Evolutionary conservation across 64 coral and sea anemone species (phyloP).

Genomic region (Actinia equina): DNA sequence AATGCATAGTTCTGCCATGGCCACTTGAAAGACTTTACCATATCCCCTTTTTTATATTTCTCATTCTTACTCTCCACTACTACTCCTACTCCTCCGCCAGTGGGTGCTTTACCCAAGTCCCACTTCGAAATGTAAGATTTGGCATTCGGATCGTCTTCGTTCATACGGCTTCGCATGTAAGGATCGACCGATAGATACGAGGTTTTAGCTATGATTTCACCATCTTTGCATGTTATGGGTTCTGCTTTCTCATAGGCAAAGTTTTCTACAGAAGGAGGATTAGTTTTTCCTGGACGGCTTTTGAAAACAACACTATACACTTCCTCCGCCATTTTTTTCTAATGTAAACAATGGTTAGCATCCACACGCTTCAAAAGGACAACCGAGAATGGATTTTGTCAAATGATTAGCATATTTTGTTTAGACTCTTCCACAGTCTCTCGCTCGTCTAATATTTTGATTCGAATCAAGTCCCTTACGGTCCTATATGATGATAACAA

Average conservation of each 20-base stretch:
- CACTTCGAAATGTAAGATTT: slow-evolving; percentile 44
- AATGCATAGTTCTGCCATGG: slow-evolving; percentile 65
- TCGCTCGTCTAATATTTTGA: too few relatives aligned
- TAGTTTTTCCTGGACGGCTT: slow-evolving; percentile 63
- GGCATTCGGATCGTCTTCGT: slow-evolving; percentile 15
- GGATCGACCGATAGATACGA: slow-evolving; percentile 85
- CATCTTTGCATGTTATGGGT: slow-evolving; percentile 43
- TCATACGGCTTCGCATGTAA: slow-evolving; percentile 68
- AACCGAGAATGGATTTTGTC: too few relatives aligned
- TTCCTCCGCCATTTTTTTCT: slow-evolving; percentile 27
- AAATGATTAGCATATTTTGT: too few relatives aligned
- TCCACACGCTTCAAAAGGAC: too few relatives aligned
- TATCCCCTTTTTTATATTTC: slow-evolving; percentile 49
- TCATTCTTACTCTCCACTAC: slow-evolving; percentile 55
- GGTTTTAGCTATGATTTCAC: slow-evolving; percentile 65
- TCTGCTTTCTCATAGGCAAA: slow-evolving; percentile 28
- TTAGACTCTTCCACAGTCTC: too few relatives aligned
- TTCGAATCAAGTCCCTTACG: too few relatives aligned
- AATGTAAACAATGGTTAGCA: background rate
- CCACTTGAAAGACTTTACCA: slow-evolving; percentile 39
- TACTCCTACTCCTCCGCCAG: slow-evolving; percentile 40
- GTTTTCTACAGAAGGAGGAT: slow-evolving; percentile 54
- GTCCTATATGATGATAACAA: too few relatives aligned
- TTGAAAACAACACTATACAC: slow-evolving; percentile 32
- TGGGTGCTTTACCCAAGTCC: slow-evolving; percentile 36